Evolutionary conservation across 1,140 invertebrate genomes (phyloP), one percentile per base, ranked within the genome.

Genomic region (Nylanderia fulva): DNA sequence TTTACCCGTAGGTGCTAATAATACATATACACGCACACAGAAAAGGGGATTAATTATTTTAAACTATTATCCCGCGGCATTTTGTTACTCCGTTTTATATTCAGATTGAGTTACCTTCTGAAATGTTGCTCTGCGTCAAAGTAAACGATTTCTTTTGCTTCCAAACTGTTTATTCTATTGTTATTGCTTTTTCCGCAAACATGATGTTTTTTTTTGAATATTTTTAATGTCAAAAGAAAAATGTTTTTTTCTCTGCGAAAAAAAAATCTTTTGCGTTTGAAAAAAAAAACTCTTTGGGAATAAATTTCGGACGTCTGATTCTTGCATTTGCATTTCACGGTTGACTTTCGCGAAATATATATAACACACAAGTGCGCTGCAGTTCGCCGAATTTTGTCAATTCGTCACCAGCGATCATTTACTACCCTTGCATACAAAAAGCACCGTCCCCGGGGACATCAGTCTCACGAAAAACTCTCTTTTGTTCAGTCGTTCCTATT

Each of bases 351-450:
- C 33, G 27, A 36, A 52, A 68, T 66, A 69, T 68, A 68, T n/a
- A n/a, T n/a, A n/a, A n/a, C n/a, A n/a, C n/a, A 45, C 45, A n/a
- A 11, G 2, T 4, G 27, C 13, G 21, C 13, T 24, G 18, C 4
- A 18, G 4, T 21, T 24, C 42, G 21, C 9, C 21, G 56, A 76
- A 52, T 88, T 45, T 8, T 42, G 39, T 39, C 63, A 71, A 71
- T 88, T 75, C 58, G 75, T 87, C 86, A 85, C 83, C 24, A 27
- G 75, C 56, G 52, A 82, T 83, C 56, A 75, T 88, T 75, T 58
- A 33, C 52, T 52, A 45, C 3, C 13, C 56, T 69, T 13, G 45
- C 45, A 5, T 15, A 24, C 24, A 69, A 79, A 48, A 54, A 39
- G 18, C 42, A 54, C 9, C 15, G 24, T 60, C 6, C 18, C 7